Evolutionary conservation across 2,888 invertebrate genomes (phyloP).

Genomic region (Stramonita haemastoma): DNA sequence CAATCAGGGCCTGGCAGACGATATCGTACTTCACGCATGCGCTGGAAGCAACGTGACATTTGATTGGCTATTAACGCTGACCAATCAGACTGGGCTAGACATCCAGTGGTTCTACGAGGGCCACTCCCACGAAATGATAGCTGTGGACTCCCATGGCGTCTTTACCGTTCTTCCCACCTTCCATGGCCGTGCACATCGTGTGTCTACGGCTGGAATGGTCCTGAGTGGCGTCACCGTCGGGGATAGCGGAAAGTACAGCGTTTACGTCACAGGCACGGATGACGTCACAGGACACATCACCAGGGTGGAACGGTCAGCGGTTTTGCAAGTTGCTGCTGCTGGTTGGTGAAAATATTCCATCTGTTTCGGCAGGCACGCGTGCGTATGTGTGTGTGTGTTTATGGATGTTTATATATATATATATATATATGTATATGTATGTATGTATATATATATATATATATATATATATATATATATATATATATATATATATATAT

Average conservation of each 20-base stretch:
- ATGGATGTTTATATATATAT: not conserved
- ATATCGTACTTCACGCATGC: not conserved
- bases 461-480: too few species aligned
- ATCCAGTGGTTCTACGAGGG: constrained; percentile 3
- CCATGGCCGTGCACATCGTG: not conserved
- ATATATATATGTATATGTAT: not conserved
- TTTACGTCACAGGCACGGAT: not conserved
- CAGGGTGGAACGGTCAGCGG: not conserved
- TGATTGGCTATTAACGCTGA: not conserved
- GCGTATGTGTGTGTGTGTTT: not conserved
- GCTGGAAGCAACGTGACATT: not conserved
- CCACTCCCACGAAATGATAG: not conserved
- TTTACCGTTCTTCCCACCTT: not conserved
- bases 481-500: too few species aligned
- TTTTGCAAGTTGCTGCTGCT: not conserved
- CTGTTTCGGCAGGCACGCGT: not conserved
- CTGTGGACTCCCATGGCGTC: not conserved
- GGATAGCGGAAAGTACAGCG: not conserved
- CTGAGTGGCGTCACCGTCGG: not conserved
- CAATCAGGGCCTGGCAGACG: not conserved
- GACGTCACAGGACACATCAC: not conserved
- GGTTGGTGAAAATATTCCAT: not conserved
- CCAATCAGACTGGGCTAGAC: not conserved
- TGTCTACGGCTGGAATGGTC: not conserved
- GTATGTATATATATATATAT: too few species aligned